Evolutionary conservation across 2,113 vertebrate species (phyloP).

Genomic region (Mesoclemmys tuberculata): DNA sequence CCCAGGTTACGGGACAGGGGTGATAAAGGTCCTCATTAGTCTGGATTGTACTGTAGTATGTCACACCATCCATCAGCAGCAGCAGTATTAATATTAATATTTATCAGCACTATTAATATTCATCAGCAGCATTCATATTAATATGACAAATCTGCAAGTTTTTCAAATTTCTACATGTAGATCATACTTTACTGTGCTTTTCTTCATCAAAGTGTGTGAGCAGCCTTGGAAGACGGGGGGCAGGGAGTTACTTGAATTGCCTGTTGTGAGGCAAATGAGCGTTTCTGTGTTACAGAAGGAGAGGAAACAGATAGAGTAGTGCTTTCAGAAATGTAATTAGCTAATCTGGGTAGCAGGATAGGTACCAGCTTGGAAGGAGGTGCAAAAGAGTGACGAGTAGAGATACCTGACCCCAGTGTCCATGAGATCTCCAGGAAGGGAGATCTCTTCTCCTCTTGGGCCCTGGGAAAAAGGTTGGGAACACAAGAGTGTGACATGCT

Average conservation of each 20-base stretch:
- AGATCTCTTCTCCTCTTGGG: background rate
- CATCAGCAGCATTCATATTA: background rate
- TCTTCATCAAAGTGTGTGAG: background rate
- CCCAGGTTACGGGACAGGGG: too few relatives aligned
- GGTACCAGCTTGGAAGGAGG: background rate
- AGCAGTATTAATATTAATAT: background rate
- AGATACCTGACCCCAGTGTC: background rate
- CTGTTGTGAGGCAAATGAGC: background rate
- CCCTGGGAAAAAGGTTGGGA: background rate
- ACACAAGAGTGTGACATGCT: too few relatives aligned
- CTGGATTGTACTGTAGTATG: background rate
- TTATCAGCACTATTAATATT: too few relatives aligned
- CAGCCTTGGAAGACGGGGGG: too few relatives aligned
- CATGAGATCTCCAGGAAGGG: background rate
- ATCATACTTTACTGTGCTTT: background rate
- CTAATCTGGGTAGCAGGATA: too few relatives aligned
- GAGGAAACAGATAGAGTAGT: background rate
- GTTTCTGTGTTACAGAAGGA: background rate
- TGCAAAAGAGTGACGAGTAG: background rate
- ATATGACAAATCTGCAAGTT: background rate
- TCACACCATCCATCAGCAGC: background rate
- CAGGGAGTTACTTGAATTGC: background rate
- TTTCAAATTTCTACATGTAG: background rate
- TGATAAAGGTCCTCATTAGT: background rate
- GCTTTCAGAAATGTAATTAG: too few relatives aligned